Evolutionary conservation across 2,113 vertebrate species (phyloP).

Genomic region (Gnathonemus longibarbis): DNA sequence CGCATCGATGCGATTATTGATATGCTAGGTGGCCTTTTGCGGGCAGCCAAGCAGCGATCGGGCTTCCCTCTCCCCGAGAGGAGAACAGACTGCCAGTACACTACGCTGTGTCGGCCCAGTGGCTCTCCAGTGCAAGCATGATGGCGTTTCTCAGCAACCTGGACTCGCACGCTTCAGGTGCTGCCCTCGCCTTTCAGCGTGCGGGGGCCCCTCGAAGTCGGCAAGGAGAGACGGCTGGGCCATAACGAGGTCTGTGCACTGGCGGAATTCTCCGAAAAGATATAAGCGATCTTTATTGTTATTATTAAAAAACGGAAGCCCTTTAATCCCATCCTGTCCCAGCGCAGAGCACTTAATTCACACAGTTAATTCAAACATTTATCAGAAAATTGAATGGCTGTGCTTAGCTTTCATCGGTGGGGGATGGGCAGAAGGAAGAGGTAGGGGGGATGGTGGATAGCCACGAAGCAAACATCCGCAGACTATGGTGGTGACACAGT

Average conservation of each 20-base stretch:
- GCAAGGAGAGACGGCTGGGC: neutral
- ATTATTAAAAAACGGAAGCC: neutral
- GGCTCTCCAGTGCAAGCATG: neutral
- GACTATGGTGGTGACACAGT: neutral
- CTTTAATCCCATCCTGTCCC: neutral
- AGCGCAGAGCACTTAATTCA: neutral
- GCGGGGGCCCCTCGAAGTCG: no score
- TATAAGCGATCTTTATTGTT: neutral
- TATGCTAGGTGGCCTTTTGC: neutral
- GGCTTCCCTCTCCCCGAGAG: neutral
- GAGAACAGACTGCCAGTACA: neutral
- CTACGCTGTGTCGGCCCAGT: neutral
- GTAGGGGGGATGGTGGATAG: neutral
- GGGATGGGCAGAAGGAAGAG: neutral
- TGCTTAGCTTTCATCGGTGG: neutral
- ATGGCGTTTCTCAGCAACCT: neutral
- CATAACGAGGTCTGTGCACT: neutral
- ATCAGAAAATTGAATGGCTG: neutral
- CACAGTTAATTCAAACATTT: slow-evolving; percentile 9
- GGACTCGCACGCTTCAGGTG: neutral
- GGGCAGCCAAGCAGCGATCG: neutral
- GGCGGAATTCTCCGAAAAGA: neutral
- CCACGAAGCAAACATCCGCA: neutral
- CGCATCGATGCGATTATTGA: neutral
- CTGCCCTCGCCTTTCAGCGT: neutral